A percentile compares a stretch with the other conserved stretches of the same genome.
phyloP scores from a whole-genome alignment of 2,113 vertebrate species.

The Uropsilus gracilis region DNA sequence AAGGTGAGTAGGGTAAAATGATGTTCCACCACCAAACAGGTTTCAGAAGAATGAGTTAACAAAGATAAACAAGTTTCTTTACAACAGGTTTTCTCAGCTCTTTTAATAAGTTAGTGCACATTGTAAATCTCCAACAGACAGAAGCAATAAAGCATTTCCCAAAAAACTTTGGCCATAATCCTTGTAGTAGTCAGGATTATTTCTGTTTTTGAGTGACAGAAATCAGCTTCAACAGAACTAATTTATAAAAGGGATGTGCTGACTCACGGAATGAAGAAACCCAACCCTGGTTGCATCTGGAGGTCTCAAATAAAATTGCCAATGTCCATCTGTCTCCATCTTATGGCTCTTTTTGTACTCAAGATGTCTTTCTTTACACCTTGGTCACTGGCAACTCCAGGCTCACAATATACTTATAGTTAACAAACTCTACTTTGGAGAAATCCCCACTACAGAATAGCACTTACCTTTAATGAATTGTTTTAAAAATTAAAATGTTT shows the following conservation, averaged over 20 bases:
- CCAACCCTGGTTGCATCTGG: not conserved
- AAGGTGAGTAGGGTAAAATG: not conserved
- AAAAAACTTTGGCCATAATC: not conserved
- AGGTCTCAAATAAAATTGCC: not conserved
- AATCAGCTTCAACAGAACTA: not conserved
- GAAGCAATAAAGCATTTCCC: not conserved
- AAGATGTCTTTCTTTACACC: not conserved
- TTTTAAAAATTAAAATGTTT: slow-evolving; percentile 45
- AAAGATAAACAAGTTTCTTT: not conserved
- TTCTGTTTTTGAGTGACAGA: slow-evolving; percentile 5
- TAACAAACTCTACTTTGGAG: slow-evolving; percentile 46
- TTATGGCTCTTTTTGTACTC: not conserved
- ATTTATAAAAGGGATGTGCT: not conserved
- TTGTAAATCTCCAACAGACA: not conserved
- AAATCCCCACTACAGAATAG: not conserved
- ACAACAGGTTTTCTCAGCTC: not conserved
- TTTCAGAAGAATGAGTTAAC: not conserved
- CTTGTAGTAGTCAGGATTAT: not conserved
- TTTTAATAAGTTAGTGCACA: not conserved
- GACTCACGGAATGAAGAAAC: not conserved
- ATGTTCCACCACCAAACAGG: not conserved
- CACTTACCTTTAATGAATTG: slow-evolving; percentile 25
- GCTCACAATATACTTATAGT: not conserved
- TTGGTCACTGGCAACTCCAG: not conserved
- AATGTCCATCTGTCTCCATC: not conserved